Percentiles rank a stretch among this genome's conserved stretches.
These are phyloP conservation scores for Paralichthys olivaceus DNA, from an alignment of 2,113 vertebrate genomes.

Conservation along the genomic window DNA sequence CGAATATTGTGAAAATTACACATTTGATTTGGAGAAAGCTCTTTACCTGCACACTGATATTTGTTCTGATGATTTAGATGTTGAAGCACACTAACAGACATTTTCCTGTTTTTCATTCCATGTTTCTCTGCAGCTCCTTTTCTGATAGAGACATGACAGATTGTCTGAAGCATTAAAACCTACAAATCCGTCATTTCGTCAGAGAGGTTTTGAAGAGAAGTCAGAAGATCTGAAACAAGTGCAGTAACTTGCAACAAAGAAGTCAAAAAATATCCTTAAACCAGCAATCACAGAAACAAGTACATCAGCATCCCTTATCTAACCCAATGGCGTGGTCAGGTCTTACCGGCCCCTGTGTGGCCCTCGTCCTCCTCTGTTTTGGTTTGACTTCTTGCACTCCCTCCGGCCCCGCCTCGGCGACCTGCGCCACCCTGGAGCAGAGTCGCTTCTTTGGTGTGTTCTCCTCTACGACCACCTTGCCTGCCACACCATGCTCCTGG, in stretches of 20 bases:
- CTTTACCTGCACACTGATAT: conserved; percentile 24
- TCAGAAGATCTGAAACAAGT: conserved; percentile 58
- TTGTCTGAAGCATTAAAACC: conserved; percentile 61
- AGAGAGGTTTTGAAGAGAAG: conserved; percentile 54
- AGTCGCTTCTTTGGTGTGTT: conserved; percentile 97
- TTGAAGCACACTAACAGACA: conserved; percentile 36
- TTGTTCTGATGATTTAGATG: conserved; percentile 23
- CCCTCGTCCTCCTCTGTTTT: conserved; percentile 70
- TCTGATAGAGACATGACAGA: conserved; percentile 54
- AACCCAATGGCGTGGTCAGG: conserved; percentile 76
- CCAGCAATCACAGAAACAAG: conserved; percentile 33
- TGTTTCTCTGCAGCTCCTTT: conserved; percentile 55
- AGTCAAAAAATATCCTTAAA: conserved; percentile 42
- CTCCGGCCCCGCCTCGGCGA: conserved; percentile 85
- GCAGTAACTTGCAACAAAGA: conserved; percentile 70
- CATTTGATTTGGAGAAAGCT: conserved; percentile 18
- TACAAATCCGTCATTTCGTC: conserved; percentile 44
- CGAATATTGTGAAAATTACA: conserved; percentile 28
- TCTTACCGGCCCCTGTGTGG: conserved; percentile 67
- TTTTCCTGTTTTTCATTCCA: background rate
- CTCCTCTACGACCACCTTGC: conserved; percentile 89
- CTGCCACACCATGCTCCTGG: conserved; percentile 90
- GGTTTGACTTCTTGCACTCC: conserved; percentile 74
- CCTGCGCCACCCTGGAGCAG: conserved; percentile 94
- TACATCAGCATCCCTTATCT: conserved; percentile 16